Base-by-base conservation (phyloP, 2,797 vertebrate species). In the Perodicticus potto region DNA sequence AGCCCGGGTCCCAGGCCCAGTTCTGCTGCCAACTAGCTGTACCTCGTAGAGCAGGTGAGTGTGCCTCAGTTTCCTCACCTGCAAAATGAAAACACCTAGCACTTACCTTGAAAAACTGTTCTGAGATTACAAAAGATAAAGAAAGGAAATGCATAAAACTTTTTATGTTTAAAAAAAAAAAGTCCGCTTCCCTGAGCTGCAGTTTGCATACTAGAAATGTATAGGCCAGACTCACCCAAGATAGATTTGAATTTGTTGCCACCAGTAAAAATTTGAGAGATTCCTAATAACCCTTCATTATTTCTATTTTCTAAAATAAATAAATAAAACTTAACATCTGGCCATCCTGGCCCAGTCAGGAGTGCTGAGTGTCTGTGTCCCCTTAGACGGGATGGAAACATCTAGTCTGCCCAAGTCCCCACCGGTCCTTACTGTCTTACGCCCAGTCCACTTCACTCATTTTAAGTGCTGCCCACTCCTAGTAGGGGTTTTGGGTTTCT, bases 261-360 rank as follows among this genome's bases (percentile, higher is more conserved):
- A 85, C 22, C n/a, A 11, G 69, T 43, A 86, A 92, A 70, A 63
- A n/a, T 61, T 43, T 65, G 61, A 85, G 87, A 82, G 34, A 40
- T 32, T 65, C 86, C 77, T 83, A 55, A 34, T 45, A 49, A 86
- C 88, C 89, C n/a, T 45, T 53, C 82, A n/a, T 34, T 94, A 49
- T 77, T 77, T 76, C 82, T 37, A 27, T 74, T 78, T 82, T 78
- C 91, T 89, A 69, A 84, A 94, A 32, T 53, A 16, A 22, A 22
- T 72, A 32, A 49, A 32, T 37, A 49, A 63, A 74, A 67, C 32
- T 20, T 70, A 59, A 55, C 59, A 23, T 27, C 43, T 25, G 49
- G 40, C 2, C 4, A 1, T 72, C n/a, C 59, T 7, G 10, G 76
- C 45, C 86, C 65, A 23, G 25, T 20, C 45, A 37, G 19, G 45